These are phyloP conservation scores for Camponotus fellah DNA, from an alignment of 2,888 invertebrate species.

Conservation along the genomic window DNA sequence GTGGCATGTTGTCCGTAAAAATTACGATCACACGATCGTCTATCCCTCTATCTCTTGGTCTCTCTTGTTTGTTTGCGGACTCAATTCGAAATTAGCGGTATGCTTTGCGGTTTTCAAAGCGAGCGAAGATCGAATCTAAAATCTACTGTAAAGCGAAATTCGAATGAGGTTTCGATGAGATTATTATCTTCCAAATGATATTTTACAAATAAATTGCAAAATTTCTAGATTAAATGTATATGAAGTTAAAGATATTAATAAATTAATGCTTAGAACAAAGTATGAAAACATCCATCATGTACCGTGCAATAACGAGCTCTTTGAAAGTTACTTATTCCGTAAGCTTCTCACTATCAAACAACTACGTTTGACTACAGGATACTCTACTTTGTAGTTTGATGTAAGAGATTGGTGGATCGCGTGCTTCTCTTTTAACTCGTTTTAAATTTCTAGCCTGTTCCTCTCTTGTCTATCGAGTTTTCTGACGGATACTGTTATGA, in stretches of 20 bases:
- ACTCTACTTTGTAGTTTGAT: constrained; percentile 52
- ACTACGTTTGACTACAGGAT: constrained; percentile 40
- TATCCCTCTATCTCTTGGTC: constrained; percentile 54
- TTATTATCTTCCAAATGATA: not conserved
- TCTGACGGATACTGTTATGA: constrained; percentile 48
- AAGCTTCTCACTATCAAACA: constrained; percentile 40
- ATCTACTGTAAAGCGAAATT: not conserved
- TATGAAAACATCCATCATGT: constrained; percentile 32
- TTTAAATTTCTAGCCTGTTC: constrained; percentile 49
- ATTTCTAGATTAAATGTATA: not conserved
- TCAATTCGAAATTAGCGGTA: constrained; percentile 7
- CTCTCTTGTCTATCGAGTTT: constrained; percentile 50
- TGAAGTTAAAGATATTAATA: not conserved
- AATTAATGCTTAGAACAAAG: not conserved
- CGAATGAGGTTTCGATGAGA: not conserved
- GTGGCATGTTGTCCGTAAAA: constrained; percentile 72
- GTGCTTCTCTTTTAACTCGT: constrained; percentile 53
- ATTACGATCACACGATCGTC: constrained; percentile 77
- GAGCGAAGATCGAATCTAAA: not conserved
- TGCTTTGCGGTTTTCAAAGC: not conserved
- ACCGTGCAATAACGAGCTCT: constrained; percentile 1
- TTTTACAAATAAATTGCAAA: constrained; percentile 10
- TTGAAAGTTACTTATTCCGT: constrained; percentile 50
- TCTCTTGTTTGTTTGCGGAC: constrained; percentile 16
- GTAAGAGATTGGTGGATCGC: constrained; percentile 51